These are phyloP conservation scores for Arctia plantaginis DNA, from an alignment of 2,888 invertebrate genomes.

Conservation along the genomic window DNA sequence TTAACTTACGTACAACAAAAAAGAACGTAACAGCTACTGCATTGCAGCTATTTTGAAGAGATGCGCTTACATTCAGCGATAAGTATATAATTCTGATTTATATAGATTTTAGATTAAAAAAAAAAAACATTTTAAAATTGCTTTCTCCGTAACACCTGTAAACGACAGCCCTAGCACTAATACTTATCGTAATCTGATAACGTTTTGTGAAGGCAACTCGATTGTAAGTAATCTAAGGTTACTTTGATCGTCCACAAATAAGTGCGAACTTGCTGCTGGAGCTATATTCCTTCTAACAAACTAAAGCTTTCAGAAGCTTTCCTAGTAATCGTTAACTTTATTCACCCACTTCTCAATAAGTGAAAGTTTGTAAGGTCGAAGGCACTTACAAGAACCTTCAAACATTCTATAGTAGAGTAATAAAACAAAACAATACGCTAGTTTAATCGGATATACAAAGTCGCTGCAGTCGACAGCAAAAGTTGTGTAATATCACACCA, in stretches of 20 bases:
- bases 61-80: background rate
- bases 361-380: constrained; percentile 12
- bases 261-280: background rate
- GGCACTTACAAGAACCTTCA: constrained; percentile 19
- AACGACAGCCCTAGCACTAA: background rate
- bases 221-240: background rate
- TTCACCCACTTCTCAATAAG: background rate
- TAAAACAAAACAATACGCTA: constrained; percentile 39
- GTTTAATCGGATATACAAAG: constrained; percentile 49
- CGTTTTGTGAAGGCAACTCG: background rate
- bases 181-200: background rate
- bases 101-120: background rate
- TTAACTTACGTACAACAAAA: background rate
- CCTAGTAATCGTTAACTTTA: background rate
- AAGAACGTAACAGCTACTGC: background rate
- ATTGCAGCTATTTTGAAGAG: background rate
- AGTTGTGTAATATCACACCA: constrained; percentile 79
- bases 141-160: background rate
- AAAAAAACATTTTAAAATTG: too few species aligned
- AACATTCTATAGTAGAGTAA: constrained; percentile 15
- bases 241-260: background rate
- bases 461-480: constrained; percentile 57
- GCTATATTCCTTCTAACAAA: background rate
- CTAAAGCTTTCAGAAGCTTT: background rate
- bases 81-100: background rate